Base-by-base conservation (phyloP, 2,113 vertebrate species). In the Anser cygnoides region DNA sequence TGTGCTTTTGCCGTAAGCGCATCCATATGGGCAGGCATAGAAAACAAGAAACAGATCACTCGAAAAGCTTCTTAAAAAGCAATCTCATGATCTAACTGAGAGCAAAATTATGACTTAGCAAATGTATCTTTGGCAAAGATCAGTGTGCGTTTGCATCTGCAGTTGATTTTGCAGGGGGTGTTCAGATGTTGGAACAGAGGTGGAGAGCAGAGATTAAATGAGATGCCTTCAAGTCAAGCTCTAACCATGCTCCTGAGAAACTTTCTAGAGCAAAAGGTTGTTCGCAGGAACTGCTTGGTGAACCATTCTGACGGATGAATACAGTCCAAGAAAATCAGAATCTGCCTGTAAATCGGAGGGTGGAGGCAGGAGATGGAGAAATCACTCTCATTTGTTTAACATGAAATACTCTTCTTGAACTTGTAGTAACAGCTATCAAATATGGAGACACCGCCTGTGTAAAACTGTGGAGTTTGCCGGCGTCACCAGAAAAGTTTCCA, bases 21-120 rank as follows among this genome's bases (percentile, higher is more conserved):
- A 25, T 83, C 10, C 4, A 0, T 16, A 33, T 73, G 26, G 11
- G 10, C 1, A 0, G 3, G 7, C 39, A 22, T 13, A 77, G 68
- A 63, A 93, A 90, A 43, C 3, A 61, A 49, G 50, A 74, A 73
- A 33, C n/a, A 67, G 68, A 65, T 41, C 52, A 41, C 50, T 28
- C 9, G 3, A 58, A 52, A 52, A 21, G 15, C 55, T 55, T 65
- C 37, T 65, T 49, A 70, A 81, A 80, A 50, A 74, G n/a, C 10
- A 46, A 25, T 39, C 22, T 33, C 3, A 2, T 59, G 0, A 55
- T 50, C 0, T 68, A 41, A 37, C 5, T 55, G 50, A 66, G 57
- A 84, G 31, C 5, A 37, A 77, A 90, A 66, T 46, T 31, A 31
- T 3, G 5, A 29, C n/a, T 84, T 83, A 11, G 4, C 8, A 39